Evolutionary conservation across 2,888 invertebrate genomes (phyloP), one percentile per base, ranked within the genome.

Genomic region (Coelinius sp.): DNA sequence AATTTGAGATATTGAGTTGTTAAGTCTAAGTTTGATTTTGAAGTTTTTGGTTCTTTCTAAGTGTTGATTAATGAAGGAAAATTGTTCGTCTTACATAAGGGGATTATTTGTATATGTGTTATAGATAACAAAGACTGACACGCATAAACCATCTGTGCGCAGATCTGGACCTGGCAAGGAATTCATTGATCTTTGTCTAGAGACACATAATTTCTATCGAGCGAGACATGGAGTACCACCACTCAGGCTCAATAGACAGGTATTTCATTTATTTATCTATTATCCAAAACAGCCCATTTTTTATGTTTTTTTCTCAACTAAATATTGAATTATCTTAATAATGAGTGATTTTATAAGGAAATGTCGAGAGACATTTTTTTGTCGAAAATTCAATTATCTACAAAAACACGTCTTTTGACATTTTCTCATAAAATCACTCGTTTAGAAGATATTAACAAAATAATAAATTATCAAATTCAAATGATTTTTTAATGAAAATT

Each of bases 181-280:
- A 81, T 95, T 95, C 81, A 91, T 93, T 84, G 89, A 91, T 46
- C 93, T 93, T 70, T 94, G 93, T 81, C 88, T 95, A n/a, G 88
- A 90, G 56, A 92, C 93, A 8, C 95, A 95, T 84, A 95, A 95
- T 82, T 90, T 91, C 70, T 94, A 92, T 81, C 90, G 95, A 79
- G 88, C 86, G 66, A 89, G 89, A 17, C 95, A 95, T 80, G 92
- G 92, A n/a, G 93, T 92, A 1, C 91, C 91, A 35, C 91, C 93
- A 0, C 85, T 95, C 70, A 90, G 90, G 75, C 83, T 94, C 0
- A 93, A 89, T 83, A 91, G 90, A 79, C 91, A 92, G 88, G 89
- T 89, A 76, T 75, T 10, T 8, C 24, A 52, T 67, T 27, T n/a
- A 69, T 46, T 46, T 20, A 46, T 14, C 3, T 2, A 46, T 12